These are phyloP conservation scores for Selene dorsalis DNA, from an alignment of 2,797 vertebrate genomes.

Conservation along the genomic window DNA sequence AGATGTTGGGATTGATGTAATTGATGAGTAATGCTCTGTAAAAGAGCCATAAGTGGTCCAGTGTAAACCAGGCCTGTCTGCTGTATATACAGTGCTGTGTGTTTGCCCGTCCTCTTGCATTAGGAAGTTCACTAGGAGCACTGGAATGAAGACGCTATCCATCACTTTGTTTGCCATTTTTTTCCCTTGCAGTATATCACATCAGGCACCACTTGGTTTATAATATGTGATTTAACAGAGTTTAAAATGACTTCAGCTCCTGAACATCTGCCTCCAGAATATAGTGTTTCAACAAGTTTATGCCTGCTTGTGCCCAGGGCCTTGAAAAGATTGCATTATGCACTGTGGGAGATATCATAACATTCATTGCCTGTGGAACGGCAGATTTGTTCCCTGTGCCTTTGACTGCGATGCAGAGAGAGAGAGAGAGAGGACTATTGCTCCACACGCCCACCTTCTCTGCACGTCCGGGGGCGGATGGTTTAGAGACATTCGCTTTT, in stretches of 20 bases:
- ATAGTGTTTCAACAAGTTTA: slow-evolving; percentile 75
- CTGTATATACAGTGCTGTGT: slow-evolving; percentile 6
- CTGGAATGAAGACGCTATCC: slow-evolving; percentile 42
- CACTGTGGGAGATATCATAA: slow-evolving; percentile 77
- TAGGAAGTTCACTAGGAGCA: slow-evolving; percentile 18
- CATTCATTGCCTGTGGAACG: slow-evolving; percentile 76
- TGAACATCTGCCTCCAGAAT: slow-evolving; percentile 71
- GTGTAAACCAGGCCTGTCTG: slow-evolving; percentile 32
- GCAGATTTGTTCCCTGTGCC: slow-evolving; percentile 77
- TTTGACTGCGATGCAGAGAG: slow-evolving; percentile 81
- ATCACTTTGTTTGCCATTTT: slow-evolving; percentile 55
- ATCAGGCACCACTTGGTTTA: slow-evolving; percentile 49
- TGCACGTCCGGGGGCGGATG: slow-evolving; percentile 82
- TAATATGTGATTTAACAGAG: slow-evolving; percentile 65
- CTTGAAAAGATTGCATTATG: slow-evolving; percentile 77
- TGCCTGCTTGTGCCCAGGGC: slow-evolving; percentile 67
- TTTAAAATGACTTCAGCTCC: slow-evolving; percentile 71
- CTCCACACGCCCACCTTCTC: slow-evolving; percentile 85
- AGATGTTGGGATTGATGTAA: slow-evolving; percentile 12
- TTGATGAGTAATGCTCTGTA: slow-evolving; percentile 38
- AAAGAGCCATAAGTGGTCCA: slow-evolving; percentile 33
- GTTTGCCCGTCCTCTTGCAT: slow-evolving; percentile 20
- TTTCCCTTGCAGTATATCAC: slow-evolving; percentile 41
- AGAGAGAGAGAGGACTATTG: slow-evolving; percentile 78
- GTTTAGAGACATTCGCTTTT: slow-evolving; percentile 81